phyloP scores from a whole-genome alignment of 2,113 vertebrate species.

The Xenopus borealis region DNA sequence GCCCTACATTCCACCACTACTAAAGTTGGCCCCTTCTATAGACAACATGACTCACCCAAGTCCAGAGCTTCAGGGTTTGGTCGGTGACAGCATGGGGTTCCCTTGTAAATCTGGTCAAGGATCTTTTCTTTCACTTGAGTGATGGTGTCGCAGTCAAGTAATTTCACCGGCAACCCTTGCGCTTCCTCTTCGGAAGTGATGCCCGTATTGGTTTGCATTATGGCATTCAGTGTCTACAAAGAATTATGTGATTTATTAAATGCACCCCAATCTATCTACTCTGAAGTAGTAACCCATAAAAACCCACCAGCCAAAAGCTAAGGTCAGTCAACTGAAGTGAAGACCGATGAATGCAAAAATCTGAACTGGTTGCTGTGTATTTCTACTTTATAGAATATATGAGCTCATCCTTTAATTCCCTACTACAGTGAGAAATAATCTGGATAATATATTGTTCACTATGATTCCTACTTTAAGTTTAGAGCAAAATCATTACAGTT shows the following conservation, averaged over 20 bases:
- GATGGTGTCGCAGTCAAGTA: conserved; percentile 92
- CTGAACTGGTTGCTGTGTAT: too few species aligned
- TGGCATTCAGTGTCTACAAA: conserved; percentile 82
- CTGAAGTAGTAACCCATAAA: background rate
- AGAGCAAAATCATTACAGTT: too few species aligned
- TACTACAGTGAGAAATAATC: too few species aligned
- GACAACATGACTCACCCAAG: conserved; percentile 75
- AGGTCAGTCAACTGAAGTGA: background rate
- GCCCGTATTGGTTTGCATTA: conserved; percentile 70
- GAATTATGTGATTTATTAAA: background rate
- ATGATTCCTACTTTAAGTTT: too few species aligned
- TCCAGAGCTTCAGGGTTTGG: conserved; percentile 87
- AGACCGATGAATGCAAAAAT: too few species aligned
- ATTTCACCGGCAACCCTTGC: conserved; percentile 83
- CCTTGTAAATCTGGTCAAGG: conserved; percentile 92
- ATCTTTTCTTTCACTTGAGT: conserved; percentile 97
- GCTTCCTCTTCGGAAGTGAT: conserved; percentile 69
- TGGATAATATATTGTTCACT: too few species aligned
- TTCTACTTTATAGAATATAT: too few species aligned
- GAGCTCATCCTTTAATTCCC: too few species aligned
- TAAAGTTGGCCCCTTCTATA: too few species aligned
- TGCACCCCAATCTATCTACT: conserved; percentile 13
- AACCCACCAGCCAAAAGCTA: conserved; percentile 12
- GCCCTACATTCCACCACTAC: too few species aligned
- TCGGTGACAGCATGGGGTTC: conserved; percentile 83